Evolutionary conservation across 2,888 invertebrate genomes (phyloP).

Genomic region (Acronicta leporina): DNA sequence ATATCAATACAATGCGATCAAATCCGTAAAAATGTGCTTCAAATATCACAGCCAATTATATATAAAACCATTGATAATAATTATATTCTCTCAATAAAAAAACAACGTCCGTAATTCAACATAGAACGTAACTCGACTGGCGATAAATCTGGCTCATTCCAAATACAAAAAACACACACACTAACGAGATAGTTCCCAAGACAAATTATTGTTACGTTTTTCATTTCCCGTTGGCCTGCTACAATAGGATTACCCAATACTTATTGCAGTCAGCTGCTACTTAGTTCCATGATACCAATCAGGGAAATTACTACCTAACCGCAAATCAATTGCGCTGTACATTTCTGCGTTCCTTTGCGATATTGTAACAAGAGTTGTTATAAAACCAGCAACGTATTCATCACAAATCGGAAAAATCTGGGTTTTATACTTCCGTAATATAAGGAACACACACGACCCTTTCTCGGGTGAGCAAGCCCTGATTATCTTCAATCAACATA

Average conservation of each 20-base stretch:
- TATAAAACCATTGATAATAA: slow-evolving; percentile 1
- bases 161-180: slow-evolving; percentile 31
- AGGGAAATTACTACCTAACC: slow-evolving; percentile 6
- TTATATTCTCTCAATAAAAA: slow-evolving; percentile 2
- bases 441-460: slow-evolving; percentile 22
- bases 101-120: slow-evolving; percentile 25
- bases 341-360: slow-evolving; percentile 2
- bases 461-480: slow-evolving; percentile 36
- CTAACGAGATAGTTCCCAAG: slow-evolving; percentile 48
- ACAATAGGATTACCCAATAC: slow-evolving; percentile 40
- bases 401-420: slow-evolving; percentile 11
- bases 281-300: slow-evolving; percentile 16
- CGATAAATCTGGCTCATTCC: slow-evolving; percentile 41
- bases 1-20: no score
- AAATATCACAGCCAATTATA: neutral
- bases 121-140: slow-evolving; percentile 15
- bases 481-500: slow-evolving; percentile 56
- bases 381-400: slow-evolving; percentile 21
- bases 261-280: slow-evolving; percentile 31
- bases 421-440: slow-evolving; percentile 14
- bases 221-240: slow-evolving; percentile 24
- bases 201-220: slow-evolving; percentile 46
- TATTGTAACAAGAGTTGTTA: neutral
- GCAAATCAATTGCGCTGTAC: neutral
- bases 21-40: no score